These are phyloP conservation scores for Scolanthus callimorphus DNA, from an alignment of 92 coral and sea anemone genomes.

Conservation along the genomic window DNA sequence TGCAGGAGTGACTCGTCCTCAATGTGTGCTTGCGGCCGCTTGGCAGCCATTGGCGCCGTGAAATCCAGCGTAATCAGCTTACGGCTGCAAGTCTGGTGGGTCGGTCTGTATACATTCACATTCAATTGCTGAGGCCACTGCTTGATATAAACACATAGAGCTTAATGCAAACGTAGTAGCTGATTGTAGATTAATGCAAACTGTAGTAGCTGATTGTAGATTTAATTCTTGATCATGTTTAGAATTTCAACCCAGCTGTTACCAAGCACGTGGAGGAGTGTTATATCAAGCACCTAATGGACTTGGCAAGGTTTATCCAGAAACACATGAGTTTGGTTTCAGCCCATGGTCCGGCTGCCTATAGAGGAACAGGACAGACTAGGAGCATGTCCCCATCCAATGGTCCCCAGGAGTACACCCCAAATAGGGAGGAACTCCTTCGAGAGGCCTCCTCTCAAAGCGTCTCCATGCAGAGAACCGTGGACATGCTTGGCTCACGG, in stretches of 20 bases:
- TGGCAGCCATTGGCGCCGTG: too few relatives aligned
- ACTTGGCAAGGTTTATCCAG: conserved; percentile 13
- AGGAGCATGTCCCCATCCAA: neutral
- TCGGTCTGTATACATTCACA: too few relatives aligned
- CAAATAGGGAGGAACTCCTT: neutral
- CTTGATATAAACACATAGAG: too few relatives aligned
- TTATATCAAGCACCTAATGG: conserved; percentile 12
- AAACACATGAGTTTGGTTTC: neutral
- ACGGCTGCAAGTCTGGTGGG: too few relatives aligned
- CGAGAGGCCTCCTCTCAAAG: neutral
- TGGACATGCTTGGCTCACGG: conserved; percentile 33
- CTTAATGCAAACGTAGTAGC: too few relatives aligned
- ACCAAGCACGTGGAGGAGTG: conserved; percentile 9
- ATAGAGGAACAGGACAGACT: neutral
- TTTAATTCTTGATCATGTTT: too few relatives aligned
- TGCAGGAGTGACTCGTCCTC: too few relatives aligned
- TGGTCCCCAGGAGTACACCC: conserved; percentile 1
- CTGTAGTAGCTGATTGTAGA: too few relatives aligned
- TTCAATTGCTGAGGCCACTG: too few relatives aligned
- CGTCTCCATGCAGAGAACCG: conserved; percentile 12
- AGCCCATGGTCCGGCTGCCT: neutral
- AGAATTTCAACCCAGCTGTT: conserved; percentile 25
- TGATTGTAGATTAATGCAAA: too few relatives aligned
- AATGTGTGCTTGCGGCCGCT: too few relatives aligned
- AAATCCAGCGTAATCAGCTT: too few relatives aligned